Evolutionary conservation across 2,797 vertebrate genomes (phyloP).

Genomic region (Eremophila alpestris): DNA sequence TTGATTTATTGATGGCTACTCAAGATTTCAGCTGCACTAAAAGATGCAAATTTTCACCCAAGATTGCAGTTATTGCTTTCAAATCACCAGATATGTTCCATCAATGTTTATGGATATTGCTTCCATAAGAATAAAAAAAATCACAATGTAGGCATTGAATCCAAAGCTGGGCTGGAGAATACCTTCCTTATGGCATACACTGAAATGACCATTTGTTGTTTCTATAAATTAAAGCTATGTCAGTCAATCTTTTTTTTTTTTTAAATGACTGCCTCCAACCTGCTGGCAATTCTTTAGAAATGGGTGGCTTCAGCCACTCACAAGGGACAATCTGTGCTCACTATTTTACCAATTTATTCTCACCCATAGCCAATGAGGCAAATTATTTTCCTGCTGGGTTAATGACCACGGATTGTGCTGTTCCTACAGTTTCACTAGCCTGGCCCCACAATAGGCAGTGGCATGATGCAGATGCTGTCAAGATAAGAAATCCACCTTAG

Average conservation of each 20-base stretch:
- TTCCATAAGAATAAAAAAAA: constrained; percentile 12
- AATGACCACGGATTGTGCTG: not conserved
- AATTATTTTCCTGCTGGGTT: not conserved
- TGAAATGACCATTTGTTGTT: not conserved
- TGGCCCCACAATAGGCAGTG: not conserved
- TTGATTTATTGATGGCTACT: constrained; percentile 32
- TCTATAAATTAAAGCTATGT: not conserved
- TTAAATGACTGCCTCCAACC: not conserved
- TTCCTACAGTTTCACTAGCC: not conserved
- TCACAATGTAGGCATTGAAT: not conserved
- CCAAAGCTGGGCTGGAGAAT: not conserved
- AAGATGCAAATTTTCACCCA: constrained; percentile 29
- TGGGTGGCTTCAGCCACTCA: not conserved
- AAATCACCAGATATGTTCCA: not conserved
- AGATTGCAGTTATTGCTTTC: not conserved
- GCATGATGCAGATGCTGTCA: not conserved
- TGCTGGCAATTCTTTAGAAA: not conserved
- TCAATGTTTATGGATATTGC: not conserved
- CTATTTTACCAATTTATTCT: not conserved
- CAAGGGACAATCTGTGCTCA: not conserved
- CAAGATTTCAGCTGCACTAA: not conserved
- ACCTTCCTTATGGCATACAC: not conserved
- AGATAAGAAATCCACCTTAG: not conserved
- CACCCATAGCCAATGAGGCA: not conserved
- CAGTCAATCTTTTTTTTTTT: not conserved